phyloP scores from a whole-genome alignment of 2,888 invertebrate genomes.

The Drosophila flavopinicola region DNA sequence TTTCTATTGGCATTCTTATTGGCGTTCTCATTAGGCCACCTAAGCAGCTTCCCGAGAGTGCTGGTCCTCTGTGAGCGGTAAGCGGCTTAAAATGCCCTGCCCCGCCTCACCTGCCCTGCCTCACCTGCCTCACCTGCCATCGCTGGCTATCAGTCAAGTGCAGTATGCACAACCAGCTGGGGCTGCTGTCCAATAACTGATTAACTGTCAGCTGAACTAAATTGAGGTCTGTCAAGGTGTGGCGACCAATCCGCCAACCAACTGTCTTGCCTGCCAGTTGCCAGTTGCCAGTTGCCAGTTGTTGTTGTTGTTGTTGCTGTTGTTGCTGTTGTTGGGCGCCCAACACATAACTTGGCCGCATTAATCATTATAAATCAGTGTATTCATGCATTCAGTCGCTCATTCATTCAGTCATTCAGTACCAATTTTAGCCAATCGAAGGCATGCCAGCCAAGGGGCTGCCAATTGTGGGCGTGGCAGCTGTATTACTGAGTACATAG shows the following conservation, averaged over 20 bases:
- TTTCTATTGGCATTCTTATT: conserved; percentile 19
- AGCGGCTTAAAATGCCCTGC: conserved; percentile 43
- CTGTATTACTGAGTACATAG: background rate
- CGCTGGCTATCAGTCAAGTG: conserved; percentile 25
- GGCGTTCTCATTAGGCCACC: conserved; percentile 44
- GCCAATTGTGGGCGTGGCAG: conserved; percentile 11
- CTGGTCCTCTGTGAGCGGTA: conserved; percentile 5
- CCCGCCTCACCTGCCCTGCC: background rate
- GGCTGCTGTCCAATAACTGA: conserved; percentile 40
- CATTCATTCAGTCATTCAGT: conserved; percentile 31
- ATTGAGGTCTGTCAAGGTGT: conserved; percentile 15
- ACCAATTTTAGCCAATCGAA: conserved; percentile 34
- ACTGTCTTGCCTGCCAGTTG: conserved; percentile 6
- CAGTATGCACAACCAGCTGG: conserved; percentile 16
- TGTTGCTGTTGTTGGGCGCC: conserved; percentile 41
- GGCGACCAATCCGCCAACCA: conserved; percentile 14
- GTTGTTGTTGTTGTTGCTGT: background rate
- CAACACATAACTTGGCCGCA: conserved; percentile 66
- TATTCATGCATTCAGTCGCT: conserved; percentile 52
- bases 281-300: conserved; percentile 29
- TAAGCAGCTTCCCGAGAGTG: conserved; percentile 42
- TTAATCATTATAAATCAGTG: conserved; percentile 78
- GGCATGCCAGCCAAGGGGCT: conserved; percentile 21
- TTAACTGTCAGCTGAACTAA: conserved; percentile 36
- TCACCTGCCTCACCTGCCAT: background rate